phyloP scores from a whole-genome alignment of 2,888 invertebrate species.

The Bembecia ichneumoniformis region DNA sequence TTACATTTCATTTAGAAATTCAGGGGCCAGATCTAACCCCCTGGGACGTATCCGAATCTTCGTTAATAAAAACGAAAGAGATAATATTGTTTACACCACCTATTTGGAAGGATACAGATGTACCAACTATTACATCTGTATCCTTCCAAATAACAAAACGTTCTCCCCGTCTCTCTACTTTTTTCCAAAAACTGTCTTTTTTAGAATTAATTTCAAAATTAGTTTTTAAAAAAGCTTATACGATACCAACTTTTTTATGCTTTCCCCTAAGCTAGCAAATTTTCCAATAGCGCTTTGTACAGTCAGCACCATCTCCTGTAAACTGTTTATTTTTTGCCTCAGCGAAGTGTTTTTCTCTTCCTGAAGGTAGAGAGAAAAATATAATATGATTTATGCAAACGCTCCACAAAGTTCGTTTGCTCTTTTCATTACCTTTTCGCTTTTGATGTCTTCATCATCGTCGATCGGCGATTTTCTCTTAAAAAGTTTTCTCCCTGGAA shows the following conservation, averaged over 20 bases:
- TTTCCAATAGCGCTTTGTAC: constrained; percentile 95
- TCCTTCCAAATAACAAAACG: too few species aligned
- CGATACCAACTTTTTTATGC: constrained; percentile 87
- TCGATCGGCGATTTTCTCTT: not conserved
- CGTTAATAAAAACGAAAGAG: too few species aligned
- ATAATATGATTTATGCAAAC: not conserved
- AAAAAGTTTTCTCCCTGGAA: not conserved
- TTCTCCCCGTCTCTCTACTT: too few species aligned
- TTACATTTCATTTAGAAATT: too few species aligned
- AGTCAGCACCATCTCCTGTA: constrained; percentile 94
- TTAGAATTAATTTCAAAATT: too few species aligned
- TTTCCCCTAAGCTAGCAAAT: constrained; percentile 90
- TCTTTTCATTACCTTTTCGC: not conserved
- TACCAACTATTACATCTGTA: too few species aligned
- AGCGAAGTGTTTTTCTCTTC: constrained; percentile 94
- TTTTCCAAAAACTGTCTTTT: too few species aligned
- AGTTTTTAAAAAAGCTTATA: too few species aligned
- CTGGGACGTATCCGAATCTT: too few species aligned
- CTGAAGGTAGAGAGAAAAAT: constrained; percentile 42
- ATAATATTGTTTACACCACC: too few species aligned
- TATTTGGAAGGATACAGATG: too few species aligned
- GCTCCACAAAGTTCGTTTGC: not conserved
- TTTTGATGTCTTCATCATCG: not conserved
- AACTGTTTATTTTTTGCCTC: constrained; percentile 89
- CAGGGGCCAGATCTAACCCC: too few species aligned